Conservation (phyloP, 2,113 vertebrate genomes). For the Holacanthus passer region DNA sequence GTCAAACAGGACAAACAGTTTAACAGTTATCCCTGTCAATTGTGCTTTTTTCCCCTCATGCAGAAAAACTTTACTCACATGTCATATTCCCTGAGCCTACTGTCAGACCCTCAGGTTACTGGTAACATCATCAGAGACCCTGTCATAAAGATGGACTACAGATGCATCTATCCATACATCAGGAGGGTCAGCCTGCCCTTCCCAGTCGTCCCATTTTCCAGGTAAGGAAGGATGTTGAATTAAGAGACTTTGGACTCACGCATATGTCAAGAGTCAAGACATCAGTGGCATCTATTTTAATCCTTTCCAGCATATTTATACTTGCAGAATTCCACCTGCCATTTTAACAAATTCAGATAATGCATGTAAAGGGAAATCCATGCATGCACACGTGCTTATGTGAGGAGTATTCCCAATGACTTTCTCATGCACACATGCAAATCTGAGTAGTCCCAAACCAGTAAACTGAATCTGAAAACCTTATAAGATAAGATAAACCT, state of each 20-base stretch:
- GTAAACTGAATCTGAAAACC: not conserved
- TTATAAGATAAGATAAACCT: too few species aligned
- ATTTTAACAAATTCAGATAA: too few species aligned
- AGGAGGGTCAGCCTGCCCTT: constrained; percentile 78
- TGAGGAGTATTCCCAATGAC: too few species aligned
- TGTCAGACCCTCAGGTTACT: constrained; percentile 63
- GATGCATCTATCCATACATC: constrained; percentile 79
- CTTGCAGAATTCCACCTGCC: too few species aligned
- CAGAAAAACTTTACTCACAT: constrained; percentile 83
- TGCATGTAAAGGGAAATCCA: not conserved
- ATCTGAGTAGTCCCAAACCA: not conserved
- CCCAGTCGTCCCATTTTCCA: constrained; percentile 71
- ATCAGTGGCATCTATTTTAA: too few species aligned
- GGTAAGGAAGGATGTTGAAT: constrained; percentile 50
- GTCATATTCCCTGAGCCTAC: constrained; percentile 74
- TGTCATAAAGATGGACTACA: constrained; percentile 76
- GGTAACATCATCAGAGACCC: constrained; percentile 80
- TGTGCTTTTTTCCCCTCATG: not conserved
- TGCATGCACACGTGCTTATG: too few species aligned
- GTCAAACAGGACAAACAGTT: not conserved
- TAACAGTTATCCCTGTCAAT: not conserved
- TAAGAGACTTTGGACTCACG: too few species aligned
- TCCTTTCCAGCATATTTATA: too few species aligned
- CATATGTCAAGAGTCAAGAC: too few species aligned
- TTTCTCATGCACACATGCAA: too few species aligned